Evolutionary conservation across 2,113 vertebrate genomes (phyloP).

Genomic region (Thamnophis sirtalis): DNA sequence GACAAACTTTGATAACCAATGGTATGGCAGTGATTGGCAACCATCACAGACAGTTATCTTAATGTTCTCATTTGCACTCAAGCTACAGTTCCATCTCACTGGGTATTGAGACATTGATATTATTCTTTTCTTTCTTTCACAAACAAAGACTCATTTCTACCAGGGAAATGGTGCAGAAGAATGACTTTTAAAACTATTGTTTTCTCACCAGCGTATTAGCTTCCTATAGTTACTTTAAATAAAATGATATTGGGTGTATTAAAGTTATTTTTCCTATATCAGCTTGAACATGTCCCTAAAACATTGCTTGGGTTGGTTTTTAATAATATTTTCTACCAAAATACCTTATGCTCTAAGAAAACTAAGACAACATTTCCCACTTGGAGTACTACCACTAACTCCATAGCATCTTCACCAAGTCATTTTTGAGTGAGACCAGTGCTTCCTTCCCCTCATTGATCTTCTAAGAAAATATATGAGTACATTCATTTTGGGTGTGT

Average conservation of each 20-base stretch:
- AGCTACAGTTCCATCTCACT: background rate
- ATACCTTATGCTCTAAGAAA: background rate
- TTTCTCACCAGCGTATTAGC: background rate
- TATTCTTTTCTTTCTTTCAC: background rate
- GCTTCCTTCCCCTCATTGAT: background rate
- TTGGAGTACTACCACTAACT: background rate
- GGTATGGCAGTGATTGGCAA: background rate
- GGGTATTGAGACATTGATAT: background rate
- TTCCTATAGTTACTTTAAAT: background rate
- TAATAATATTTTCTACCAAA: background rate
- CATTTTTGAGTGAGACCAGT: background rate
- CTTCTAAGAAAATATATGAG: background rate
- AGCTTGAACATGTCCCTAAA: background rate
- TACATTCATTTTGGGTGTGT: background rate
- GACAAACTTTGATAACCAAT: background rate
- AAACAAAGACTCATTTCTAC: background rate
- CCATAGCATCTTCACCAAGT: background rate
- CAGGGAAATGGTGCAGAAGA: background rate
- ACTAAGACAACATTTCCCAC: background rate
- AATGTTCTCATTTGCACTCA: background rate
- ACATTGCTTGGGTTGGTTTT: background rate
- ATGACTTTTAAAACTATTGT: background rate
- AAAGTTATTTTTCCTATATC: background rate
- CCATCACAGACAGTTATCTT: background rate
- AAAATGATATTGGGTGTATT: background rate